Evolutionary conservation across 2,888 invertebrate genomes (phyloP), one percentile per base, ranked within the genome.

Genomic region (Alitta virens): DNA sequence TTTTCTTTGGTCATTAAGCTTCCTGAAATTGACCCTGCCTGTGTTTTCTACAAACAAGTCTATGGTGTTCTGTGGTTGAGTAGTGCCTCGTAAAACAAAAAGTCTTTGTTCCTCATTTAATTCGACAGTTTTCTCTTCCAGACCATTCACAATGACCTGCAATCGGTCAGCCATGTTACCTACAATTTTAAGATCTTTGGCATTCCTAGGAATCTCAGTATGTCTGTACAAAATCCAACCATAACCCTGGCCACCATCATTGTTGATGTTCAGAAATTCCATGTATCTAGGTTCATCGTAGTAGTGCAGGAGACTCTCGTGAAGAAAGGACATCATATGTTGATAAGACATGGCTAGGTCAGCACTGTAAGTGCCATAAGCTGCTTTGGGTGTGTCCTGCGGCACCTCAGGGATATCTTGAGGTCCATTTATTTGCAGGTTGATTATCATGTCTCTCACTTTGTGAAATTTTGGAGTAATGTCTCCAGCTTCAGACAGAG

Each of bases 141-240:
- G 33, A 2, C 61, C 57, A 16, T 62, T 56, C 1, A 62, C 21
- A 24, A 66, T 27, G 1, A 66, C 3, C 21, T 54, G 81, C 0
- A 85, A 84, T 50, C 85, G 82, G 73, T 87, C 87, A 60, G 82
- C 59, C 14, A 77, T 69, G 26, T 52, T 46, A 0, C 70, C 71
- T 21, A 61, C 46, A 27, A 78, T 71, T 3, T 42, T 67, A 14
- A 75, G 53, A 5, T 60, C 62, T 33, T 62, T 56, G 7, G 68
- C 69, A 7, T 46, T 21, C 21, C 57, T 60, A 1, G 63, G 50
- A 7, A 78, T 66, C 5, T 33, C 33, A 12, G 56, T 67, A 63
- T 82, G 84, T 38, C 84, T 71, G 72, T 87, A 87, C 27, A 86
- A 68, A 18, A 85, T 81, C 69, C 85, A 87, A 0, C 87, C 87